Evolutionary conservation across 2,113 vertebrate genomes (phyloP).

Genomic region (Megaleporinus macrocephalus): DNA sequence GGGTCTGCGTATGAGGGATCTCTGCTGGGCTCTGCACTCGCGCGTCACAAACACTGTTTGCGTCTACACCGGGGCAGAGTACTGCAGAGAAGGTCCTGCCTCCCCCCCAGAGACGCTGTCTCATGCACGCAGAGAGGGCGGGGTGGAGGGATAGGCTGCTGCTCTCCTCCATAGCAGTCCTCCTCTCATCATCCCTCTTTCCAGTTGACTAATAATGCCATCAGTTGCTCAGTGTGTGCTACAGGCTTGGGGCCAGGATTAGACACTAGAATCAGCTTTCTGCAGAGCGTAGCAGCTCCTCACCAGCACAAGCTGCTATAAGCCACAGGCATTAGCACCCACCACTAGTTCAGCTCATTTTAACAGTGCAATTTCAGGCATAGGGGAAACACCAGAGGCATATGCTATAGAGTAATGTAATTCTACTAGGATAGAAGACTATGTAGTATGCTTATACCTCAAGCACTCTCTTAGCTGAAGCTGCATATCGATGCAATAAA

Average conservation of each 20-base stretch:
- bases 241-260: constrained; percentile 17
- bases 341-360: not conserved
- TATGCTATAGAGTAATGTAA: not conserved
- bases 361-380: not conserved
- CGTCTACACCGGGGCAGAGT: constrained; percentile 8
- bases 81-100: constrained; percentile 3
- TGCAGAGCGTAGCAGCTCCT: not conserved
- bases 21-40: not conserved
- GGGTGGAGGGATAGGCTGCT: not conserved
- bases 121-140: not conserved
- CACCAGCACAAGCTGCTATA: constrained; percentile 11
- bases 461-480: not conserved
- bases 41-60: not conserved
- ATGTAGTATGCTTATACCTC: not conserved
- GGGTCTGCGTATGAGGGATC: not conserved
- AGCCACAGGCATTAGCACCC: constrained; percentile 10
- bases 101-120: not conserved
- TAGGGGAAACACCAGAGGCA: not conserved
- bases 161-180: not conserved
- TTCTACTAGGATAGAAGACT: no score
- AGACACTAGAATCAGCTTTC: not conserved
- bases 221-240: constrained; percentile 14
- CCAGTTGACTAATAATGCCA: constrained; percentile 11
- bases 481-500: not conserved
- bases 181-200: not conserved